Percentiles rank a stretch among this genome's conserved stretches.
Evolutionary conservation across 2,113 vertebrate genomes (phyloP).

Genomic region (Acanthochromis polyacanthus): DNA sequence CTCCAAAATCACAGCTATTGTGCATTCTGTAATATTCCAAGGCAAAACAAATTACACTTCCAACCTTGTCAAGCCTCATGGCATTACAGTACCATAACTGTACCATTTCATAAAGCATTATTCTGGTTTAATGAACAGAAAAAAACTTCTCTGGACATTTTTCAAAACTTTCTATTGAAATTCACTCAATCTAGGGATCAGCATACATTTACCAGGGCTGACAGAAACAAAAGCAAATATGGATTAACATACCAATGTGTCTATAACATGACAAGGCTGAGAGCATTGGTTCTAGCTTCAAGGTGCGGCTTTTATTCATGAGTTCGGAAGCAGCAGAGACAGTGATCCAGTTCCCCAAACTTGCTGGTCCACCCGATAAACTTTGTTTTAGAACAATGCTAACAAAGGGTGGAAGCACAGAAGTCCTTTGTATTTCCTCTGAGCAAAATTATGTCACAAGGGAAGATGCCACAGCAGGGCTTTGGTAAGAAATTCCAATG

Average conservation of each 20-base stretch:
- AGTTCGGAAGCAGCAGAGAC: constrained; percentile 36
- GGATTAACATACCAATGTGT: constrained; percentile 63
- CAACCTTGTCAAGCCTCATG: constrained; percentile 35
- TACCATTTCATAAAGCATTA: background rate
- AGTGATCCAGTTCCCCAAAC: constrained; percentile 40
- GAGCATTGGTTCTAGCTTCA: constrained; percentile 39
- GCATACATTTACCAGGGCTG: constrained; percentile 23
- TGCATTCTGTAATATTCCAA: background rate
- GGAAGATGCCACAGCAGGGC: constrained; percentile 25
- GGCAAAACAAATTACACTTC: background rate
- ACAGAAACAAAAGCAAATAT: constrained; percentile 44
- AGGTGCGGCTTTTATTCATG: constrained; percentile 45
- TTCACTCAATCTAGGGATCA: constrained; percentile 29
- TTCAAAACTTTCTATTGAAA: constrained; percentile 26
- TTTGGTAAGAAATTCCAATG: constrained; percentile 32
- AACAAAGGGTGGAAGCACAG: constrained; percentile 45
- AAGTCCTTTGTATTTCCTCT: constrained; percentile 42
- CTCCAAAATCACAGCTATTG: background rate
- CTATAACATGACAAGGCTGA: constrained; percentile 20
- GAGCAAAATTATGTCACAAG: constrained; percentile 44
- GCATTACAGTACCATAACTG: constrained; percentile 11
- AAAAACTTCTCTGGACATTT: constrained; percentile 27
- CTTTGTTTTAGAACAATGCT: constrained; percentile 43
- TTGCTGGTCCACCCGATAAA: constrained; percentile 45
- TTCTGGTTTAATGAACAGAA: background rate